phyloP scores from a whole-genome alignment of 2,888 invertebrate species.

The Chrysodeixis includens region DNA sequence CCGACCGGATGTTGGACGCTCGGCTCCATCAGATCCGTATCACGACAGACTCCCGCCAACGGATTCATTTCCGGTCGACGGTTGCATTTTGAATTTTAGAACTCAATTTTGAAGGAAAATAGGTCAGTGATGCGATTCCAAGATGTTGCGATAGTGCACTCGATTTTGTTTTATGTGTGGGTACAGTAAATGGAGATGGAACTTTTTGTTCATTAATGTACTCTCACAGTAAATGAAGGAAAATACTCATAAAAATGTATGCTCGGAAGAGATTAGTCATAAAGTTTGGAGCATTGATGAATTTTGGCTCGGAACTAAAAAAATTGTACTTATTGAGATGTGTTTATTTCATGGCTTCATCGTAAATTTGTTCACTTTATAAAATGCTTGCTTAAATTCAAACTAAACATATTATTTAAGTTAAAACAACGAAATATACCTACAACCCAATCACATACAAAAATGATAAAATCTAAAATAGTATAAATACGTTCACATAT shows the following conservation, averaged over 20 bases:
- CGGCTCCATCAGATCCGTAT: slow-evolving; percentile 87
- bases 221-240: not conserved
- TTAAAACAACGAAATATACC: no score
- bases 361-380: no score
- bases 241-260: not conserved
- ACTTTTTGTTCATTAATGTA: not conserved
- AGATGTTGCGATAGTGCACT: slow-evolving; percentile 58
- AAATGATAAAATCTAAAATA: no score
- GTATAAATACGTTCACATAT: not conserved
- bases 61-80: slow-evolving; percentile 86
- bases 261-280: no score
- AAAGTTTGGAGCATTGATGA: no score
- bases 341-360: no score
- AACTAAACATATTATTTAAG: no score
- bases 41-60: slow-evolving; percentile 83
- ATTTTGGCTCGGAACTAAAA: no score
- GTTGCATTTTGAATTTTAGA: slow-evolving; percentile 86
- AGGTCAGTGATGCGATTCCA: slow-evolving; percentile 70
- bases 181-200: slow-evolving; percentile 6
- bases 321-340: no score
- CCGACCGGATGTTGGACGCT: slow-evolving; percentile 84
- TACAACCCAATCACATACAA: no score
- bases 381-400: no score
- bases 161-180: slow-evolving; percentile 35
- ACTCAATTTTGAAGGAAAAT: slow-evolving; percentile 72